Evolutionary conservation across 2,113 vertebrate genomes (phyloP).

Genomic region (Ameiurus melas): DNA sequence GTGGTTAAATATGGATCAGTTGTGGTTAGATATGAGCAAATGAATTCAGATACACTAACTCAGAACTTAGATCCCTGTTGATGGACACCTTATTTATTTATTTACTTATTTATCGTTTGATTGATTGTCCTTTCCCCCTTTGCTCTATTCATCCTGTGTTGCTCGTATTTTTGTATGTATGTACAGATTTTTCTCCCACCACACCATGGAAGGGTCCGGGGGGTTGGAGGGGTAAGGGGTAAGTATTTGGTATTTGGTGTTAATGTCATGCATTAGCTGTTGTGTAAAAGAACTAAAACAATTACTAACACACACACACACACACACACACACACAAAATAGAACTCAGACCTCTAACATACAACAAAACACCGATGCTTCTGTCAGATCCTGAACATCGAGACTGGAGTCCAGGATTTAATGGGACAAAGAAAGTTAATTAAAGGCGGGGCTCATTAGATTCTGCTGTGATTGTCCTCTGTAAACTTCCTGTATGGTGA

Average conservation of each 20-base stretch:
- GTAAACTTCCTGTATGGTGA: neutral
- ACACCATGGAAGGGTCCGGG: neutral
- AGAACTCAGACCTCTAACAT: constrained; percentile 16
- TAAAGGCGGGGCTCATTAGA: neutral
- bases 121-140: neutral
- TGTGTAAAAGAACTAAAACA: neutral
- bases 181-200: neutral
- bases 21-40: neutral
- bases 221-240: neutral
- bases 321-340: too few species aligned
- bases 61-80: neutral
- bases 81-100: neutral
- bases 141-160: neutral
- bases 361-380: constrained; percentile 12
- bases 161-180: neutral
- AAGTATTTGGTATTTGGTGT: neutral
- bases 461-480: neutral
- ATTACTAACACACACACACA: too few species aligned
- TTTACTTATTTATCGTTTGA: neutral
- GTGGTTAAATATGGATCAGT: neutral
- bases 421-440: neutral
- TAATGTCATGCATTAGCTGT: neutral
- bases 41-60: neutral
- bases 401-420: neutral
- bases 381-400: neutral